Evolutionary conservation across 1,140 invertebrate genomes (phyloP).

Genomic region (Trachymyrmex septentrionalis): DNA sequence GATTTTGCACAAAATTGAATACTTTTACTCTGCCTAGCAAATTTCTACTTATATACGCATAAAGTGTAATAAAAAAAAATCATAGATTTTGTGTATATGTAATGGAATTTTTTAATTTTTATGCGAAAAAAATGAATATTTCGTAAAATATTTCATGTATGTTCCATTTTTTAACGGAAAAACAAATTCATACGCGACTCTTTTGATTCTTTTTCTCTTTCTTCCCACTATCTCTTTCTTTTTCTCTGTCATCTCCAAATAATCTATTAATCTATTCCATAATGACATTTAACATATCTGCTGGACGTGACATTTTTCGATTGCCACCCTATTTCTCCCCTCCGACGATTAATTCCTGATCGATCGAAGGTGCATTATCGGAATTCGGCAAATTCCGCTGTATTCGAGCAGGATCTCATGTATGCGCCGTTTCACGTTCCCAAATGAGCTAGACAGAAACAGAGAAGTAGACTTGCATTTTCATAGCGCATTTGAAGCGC

Average conservation of each 20-base stretch:
- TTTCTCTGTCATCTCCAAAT: conserved; percentile 28
- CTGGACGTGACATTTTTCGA: conserved; percentile 56
- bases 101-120: conserved; percentile 3
- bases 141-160: conserved; percentile 29
- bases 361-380: conserved; percentile 46
- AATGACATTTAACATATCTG: conserved; percentile 48
- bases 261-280: conserved; percentile 37
- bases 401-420: conserved; percentile 37
- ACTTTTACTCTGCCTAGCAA: background rate
- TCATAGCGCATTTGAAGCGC: conserved; percentile 14
- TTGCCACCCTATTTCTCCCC: conserved; percentile 29
- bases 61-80: conserved; percentile 46
- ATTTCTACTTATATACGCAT: conserved; percentile 10
- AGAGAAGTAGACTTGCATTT: conserved; percentile 26
- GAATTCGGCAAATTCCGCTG: conserved; percentile 39
- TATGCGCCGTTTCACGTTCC: conserved; percentile 38
- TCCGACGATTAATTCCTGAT: conserved; percentile 49
- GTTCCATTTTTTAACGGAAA: background rate
- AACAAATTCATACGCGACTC: conserved; percentile 14
- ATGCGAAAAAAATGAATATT: background rate
- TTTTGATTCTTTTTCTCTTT: conserved; percentile 1
- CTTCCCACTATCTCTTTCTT: background rate
- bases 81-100: conserved; percentile 5
- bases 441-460: conserved; percentile 11
- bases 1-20: conserved; percentile 40